A percentile compares a stretch with the other conserved stretches of the same genome.
These are phyloP conservation scores for Prionailurus bengalensis DNA, from an alignment of 2,113 vertebrate genomes.

Conservation along the genomic window DNA sequence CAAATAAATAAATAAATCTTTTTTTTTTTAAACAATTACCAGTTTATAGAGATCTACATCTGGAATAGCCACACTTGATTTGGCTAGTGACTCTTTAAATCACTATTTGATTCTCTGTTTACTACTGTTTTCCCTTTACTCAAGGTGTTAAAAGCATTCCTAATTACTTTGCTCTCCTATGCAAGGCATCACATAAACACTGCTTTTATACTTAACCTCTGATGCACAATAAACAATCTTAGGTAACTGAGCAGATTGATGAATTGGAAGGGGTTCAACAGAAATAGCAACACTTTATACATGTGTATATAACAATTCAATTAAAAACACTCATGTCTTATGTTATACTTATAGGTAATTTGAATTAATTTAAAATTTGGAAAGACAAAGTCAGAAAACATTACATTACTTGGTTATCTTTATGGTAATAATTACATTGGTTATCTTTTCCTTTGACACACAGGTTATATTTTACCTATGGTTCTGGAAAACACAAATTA, in stretches of 20 bases:
- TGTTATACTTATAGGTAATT: not conserved
- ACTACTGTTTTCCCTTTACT: not conserved
- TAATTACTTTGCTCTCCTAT: not conserved
- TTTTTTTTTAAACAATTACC: not conserved
- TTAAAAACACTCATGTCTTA: not conserved
- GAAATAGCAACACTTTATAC: slow-evolving; percentile 12
- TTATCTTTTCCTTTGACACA: not conserved
- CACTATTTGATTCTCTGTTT: not conserved
- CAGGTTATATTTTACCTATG: not conserved
- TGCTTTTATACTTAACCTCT: slow-evolving; percentile 21
- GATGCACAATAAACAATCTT: not conserved
- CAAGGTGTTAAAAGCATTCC: not conserved
- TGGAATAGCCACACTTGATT: not conserved
- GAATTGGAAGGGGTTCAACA: not conserved
- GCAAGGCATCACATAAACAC: not conserved
- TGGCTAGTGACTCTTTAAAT: not conserved
- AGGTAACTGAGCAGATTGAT: not conserved
- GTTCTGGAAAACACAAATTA: slow-evolving; percentile 5
- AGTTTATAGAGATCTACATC: not conserved
- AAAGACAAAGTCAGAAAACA: not conserved
- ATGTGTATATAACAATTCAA: slow-evolving; percentile 33
- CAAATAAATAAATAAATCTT: too few relatives aligned
- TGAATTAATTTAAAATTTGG: slow-evolving; percentile 26
- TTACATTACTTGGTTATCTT: not conserved
- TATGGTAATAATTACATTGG: not conserved